A percentile compares a stretch with the other conserved stretches of the same genome.
Evolutionary conservation across 2,113 vertebrate species (phyloP).

Genomic region (Amia ocellicauda): DNA sequence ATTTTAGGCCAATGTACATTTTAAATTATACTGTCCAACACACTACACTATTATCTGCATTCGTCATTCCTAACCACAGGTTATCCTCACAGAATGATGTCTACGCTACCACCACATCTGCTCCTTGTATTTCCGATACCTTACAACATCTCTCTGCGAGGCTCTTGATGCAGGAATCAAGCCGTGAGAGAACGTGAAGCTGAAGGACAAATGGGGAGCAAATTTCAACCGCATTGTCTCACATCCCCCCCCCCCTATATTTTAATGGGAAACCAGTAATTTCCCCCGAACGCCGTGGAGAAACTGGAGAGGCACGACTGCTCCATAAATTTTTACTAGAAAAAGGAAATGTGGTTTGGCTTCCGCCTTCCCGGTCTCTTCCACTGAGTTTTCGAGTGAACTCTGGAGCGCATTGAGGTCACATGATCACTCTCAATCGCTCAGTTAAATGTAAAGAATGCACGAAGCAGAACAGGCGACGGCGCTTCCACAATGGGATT

Average conservation of each 20-base stretch:
- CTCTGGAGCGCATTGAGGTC: slow-evolving; percentile 14
- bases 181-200: slow-evolving; percentile 17
- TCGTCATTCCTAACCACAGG: too few species aligned
- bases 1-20: too few species aligned
- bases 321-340: slow-evolving; percentile 47
- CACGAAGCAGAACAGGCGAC: neutral
- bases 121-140: too few species aligned
- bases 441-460: slow-evolving; percentile 2
- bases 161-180: too few species aligned
- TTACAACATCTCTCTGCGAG: too few species aligned
- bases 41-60: too few species aligned
- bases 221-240: slow-evolving; percentile 33
- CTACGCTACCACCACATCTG: too few species aligned
- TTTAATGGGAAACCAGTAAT: slow-evolving; percentile 20
- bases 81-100: too few species aligned
- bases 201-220: slow-evolving; percentile 28
- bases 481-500: too few species aligned
- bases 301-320: slow-evolving; percentile 22
- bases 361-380: slow-evolving; percentile 27
- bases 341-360: slow-evolving; percentile 51
- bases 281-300: slow-evolving; percentile 13
- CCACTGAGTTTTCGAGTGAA: slow-evolving; percentile 22
- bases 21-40: too few species aligned
- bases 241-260: slow-evolving; percentile 13
- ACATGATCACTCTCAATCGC: slow-evolving; percentile 20